phyloP scores from a whole-genome alignment of 2,888 invertebrate genomes.

The Melinaea menophilus region DNA sequence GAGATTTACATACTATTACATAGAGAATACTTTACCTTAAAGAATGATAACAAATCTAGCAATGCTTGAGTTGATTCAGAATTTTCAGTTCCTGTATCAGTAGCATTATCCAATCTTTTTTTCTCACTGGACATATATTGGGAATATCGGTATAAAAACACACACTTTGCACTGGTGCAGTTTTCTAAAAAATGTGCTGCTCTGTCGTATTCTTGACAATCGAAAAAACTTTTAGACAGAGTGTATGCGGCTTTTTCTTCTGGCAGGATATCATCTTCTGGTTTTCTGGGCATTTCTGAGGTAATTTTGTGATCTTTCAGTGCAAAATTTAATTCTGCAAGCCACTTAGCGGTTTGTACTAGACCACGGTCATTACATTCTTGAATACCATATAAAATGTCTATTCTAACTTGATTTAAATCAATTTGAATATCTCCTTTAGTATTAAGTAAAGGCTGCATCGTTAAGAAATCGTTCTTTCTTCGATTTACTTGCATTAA shows the following conservation, averaged over 20 bases:
- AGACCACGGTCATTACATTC: conserved; percentile 90
- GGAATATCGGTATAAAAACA: conserved; percentile 91
- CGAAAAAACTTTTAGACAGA: conserved; percentile 92
- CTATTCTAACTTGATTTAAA: conserved; percentile 64
- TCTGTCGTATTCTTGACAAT: conserved; percentile 93
- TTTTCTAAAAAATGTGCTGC: conserved; percentile 88
- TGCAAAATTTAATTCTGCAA: conserved; percentile 90
- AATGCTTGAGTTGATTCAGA: conserved; percentile 66
- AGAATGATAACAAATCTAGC: conserved; percentile 64
- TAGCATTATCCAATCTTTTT: conserved; percentile 87
- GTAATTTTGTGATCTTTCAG: conserved; percentile 81
- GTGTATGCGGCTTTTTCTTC: conserved; percentile 85
- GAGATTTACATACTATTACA: neutral
- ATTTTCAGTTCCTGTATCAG: conserved; percentile 61
- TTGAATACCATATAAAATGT: conserved; percentile 61
- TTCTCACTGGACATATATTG: conserved; percentile 94
- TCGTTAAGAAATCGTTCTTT: conserved; percentile 30
- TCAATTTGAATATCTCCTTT: conserved; percentile 67
- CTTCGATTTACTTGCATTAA: conserved; percentile 25
- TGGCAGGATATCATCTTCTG: conserved; percentile 64
- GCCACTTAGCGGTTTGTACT: conserved; percentile 90
- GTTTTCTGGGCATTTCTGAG: conserved; percentile 59
- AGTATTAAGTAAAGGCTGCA: conserved; percentile 57
- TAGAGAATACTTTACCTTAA: conserved; percentile 50
- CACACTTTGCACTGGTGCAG: conserved; percentile 82